Conservation (phyloP, 2,113 vertebrate species). For the Eira barbara region DNA sequence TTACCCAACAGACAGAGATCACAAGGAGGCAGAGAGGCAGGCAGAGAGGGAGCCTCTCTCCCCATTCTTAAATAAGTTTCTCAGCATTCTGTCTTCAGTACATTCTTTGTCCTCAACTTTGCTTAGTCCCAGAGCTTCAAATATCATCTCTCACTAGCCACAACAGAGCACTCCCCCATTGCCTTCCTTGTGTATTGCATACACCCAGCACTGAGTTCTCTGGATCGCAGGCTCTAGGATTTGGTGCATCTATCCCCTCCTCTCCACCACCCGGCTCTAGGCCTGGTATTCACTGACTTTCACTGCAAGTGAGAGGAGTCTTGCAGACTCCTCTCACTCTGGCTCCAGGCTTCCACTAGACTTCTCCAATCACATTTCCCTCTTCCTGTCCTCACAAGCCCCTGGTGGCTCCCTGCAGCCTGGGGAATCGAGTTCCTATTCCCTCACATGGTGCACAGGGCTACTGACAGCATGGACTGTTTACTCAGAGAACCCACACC, state of each 20-base stretch:
- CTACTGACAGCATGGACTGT: not conserved
- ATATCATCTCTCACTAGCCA: not conserved
- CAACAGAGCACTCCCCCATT: not conserved
- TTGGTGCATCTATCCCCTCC: not conserved
- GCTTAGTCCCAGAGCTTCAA: not conserved
- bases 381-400: not conserved
- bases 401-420: not conserved
- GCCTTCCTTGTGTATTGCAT: not conserved
- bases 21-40: too few species aligned
- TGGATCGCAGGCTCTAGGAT: not conserved
- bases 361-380: not conserved
- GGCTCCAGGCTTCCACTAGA: not conserved
- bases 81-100: not conserved
- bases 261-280: not conserved
- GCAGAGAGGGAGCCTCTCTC: not conserved
- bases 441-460: not conserved
- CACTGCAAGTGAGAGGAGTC: not conserved
- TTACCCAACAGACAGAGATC: too few species aligned
- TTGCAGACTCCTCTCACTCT: not conserved
- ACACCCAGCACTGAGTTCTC: not conserved
- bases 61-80: not conserved
- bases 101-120: not conserved
- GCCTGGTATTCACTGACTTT: not conserved
- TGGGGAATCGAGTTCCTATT: not conserved
- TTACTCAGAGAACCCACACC: not conserved